Percentiles rank a stretch among this genome's conserved stretches.
Conservation (phyloP, 2,888 invertebrate species). For the Candidula unifasciata region DNA sequence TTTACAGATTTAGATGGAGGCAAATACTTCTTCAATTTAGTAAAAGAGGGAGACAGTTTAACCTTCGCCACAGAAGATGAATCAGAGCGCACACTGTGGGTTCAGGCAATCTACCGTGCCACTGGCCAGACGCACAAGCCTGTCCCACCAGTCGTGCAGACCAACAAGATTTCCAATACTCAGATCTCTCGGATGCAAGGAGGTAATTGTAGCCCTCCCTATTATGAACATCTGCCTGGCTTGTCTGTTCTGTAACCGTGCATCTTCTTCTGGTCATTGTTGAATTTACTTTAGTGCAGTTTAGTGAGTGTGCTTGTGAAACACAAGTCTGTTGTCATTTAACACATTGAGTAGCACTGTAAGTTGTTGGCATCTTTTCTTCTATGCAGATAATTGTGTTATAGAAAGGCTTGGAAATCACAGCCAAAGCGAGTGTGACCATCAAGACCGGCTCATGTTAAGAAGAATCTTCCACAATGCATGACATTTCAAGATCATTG, state of each 20-base stretch:
- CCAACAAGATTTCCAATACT: constrained; percentile 81
- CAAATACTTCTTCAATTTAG: constrained; percentile 98
- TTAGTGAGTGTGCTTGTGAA: background rate
- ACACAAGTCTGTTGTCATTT: background rate
- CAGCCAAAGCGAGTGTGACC: too few species aligned
- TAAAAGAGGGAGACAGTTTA: constrained; percentile 97
- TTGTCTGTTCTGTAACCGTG: background rate
- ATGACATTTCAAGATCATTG: too few species aligned
- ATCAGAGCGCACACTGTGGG: constrained; percentile 98
- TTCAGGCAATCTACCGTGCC: constrained; percentile 99
- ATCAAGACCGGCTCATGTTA: too few species aligned
- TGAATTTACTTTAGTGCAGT: background rate
- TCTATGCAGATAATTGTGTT: too few species aligned
- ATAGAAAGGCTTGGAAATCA: too few species aligned
- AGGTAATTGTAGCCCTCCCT: constrained; percentile 81
- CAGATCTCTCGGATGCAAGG: constrained; percentile 92
- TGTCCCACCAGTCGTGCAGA: constrained; percentile 88
- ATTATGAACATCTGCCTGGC: background rate
- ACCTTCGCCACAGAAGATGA: constrained; percentile 84
- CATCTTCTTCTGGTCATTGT: background rate
- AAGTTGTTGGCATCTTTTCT: too few species aligned
- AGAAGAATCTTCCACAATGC: too few species aligned
- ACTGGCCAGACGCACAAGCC: constrained; percentile 99
- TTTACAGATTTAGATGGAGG: constrained; percentile 90
- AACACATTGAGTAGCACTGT: background rate